Evolutionary conservation across 2,797 vertebrate species (phyloP).

Genomic region (Coracias cyanogaster): DNA sequence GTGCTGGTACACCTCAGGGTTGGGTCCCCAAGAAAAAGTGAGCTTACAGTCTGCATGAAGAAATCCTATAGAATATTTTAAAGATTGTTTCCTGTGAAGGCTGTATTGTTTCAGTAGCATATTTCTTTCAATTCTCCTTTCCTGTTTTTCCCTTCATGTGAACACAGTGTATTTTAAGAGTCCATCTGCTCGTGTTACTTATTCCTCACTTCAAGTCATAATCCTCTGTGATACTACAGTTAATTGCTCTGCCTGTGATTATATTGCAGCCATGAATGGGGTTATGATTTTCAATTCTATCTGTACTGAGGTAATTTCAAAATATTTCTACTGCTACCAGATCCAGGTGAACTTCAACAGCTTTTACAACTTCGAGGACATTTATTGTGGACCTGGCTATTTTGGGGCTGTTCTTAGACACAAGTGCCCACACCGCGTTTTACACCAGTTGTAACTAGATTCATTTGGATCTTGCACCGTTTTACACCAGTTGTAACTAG

Average conservation of each 20-base stretch:
- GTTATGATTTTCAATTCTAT: conserved; percentile 11
- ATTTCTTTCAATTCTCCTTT: neutral
- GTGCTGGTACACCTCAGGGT: neutral
- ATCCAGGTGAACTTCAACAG: neutral
- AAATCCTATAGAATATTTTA: neutral
- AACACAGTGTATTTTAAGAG: conserved; percentile 14
- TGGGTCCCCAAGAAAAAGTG: neutral
- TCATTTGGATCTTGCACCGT: neutral
- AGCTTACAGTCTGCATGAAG: neutral
- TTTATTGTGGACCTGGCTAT: neutral
- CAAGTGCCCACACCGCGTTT: neutral
- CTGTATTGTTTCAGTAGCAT: neutral
- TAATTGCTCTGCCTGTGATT: conserved; percentile 12
- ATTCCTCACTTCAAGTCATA: conserved; percentile 16
- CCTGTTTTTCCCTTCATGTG: conserved; percentile 10
- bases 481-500: neutral
- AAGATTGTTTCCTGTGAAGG: neutral
- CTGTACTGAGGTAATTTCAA: neutral
- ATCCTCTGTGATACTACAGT: neutral
- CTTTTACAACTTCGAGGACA: neutral
- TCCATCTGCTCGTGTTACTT: conserved; percentile 29
- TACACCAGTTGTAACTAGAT: neutral
- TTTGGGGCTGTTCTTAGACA: neutral
- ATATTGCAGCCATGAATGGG: neutral
- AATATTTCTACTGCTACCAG: neutral